Percentiles rank a stretch among this genome's conserved stretches.
phyloP scores from a whole-genome alignment of 2,888 invertebrate genomes.

The Lasioglossum calceatum region DNA sequence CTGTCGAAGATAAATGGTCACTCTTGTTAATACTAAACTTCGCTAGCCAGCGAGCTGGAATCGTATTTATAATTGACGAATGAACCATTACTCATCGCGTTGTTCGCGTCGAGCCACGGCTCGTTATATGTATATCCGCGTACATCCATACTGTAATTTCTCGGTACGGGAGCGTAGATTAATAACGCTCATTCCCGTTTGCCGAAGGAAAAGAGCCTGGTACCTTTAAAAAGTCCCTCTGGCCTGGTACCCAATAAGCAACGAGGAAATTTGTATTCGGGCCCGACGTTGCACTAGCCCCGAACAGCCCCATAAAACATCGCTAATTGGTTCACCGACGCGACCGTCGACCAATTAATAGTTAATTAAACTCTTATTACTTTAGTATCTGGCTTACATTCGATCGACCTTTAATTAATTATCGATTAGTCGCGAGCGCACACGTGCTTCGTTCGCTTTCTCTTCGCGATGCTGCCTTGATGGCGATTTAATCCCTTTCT shows the following conservation, averaged over 20 bases:
- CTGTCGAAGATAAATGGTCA: constrained; percentile 63
- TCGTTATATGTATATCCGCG: constrained; percentile 29
- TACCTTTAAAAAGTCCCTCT: background rate
- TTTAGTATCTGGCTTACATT: constrained; percentile 44
- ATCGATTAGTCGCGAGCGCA: constrained; percentile 48
- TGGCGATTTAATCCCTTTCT: background rate
- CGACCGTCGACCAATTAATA: constrained; percentile 54
- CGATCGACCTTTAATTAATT: constrained; percentile 63
- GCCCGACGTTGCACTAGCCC: background rate
- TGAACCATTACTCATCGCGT: constrained; percentile 65
- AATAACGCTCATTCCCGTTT: constrained; percentile 36
- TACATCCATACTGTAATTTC: background rate
- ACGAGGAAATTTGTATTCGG: constrained; percentile 31
- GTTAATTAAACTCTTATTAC: constrained; percentile 63
- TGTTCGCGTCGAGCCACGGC: constrained; percentile 35
- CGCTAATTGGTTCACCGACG: constrained; percentile 53
- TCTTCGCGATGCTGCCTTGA: background rate
- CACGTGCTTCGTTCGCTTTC: constrained; percentile 34
- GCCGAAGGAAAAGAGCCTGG: constrained; percentile 23
- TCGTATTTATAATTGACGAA: constrained; percentile 72
- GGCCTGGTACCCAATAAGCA: constrained; percentile 19
- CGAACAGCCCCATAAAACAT: constrained; percentile 40
- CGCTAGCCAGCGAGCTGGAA: constrained; percentile 44
- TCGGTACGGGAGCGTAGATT: constrained; percentile 36
- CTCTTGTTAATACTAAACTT: constrained; percentile 61